Evolutionary conservation across 2,113 vertebrate species (phyloP).

Genomic region (Camelus bactrianus): DNA sequence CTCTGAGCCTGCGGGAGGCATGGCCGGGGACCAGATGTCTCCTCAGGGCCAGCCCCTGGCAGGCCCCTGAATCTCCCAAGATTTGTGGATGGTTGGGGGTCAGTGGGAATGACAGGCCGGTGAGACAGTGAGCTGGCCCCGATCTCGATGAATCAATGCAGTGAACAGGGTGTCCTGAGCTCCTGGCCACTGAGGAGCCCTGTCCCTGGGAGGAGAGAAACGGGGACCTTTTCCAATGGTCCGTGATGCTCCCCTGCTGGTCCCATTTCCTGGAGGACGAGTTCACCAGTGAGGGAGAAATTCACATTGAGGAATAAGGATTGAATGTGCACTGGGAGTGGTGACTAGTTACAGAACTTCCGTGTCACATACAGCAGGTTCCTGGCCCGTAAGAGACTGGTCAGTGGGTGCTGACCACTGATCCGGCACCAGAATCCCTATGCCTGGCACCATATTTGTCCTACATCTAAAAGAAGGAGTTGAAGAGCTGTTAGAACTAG

Average conservation of each 20-base stretch:
- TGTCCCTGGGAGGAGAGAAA: background rate
- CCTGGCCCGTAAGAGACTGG: background rate
- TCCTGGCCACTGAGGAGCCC: background rate
- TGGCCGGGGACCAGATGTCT: conserved; percentile 77
- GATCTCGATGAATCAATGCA: background rate
- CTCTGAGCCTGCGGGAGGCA: conserved; percentile 1
- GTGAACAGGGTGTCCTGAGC: background rate
- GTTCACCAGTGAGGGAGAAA: background rate
- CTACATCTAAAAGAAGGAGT: background rate
- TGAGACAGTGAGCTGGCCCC: background rate
- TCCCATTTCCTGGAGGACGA: fast-evolving
- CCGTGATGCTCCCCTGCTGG: fast-evolving
- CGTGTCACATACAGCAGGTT: fast-evolving
- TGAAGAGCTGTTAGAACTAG: background rate
- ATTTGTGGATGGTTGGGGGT: background rate
- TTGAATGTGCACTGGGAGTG: too few species aligned
- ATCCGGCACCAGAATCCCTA: too few species aligned
- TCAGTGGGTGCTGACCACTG: too few species aligned
- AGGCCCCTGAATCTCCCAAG: background rate
- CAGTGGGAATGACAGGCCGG: fast-evolving
- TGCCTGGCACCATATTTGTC: fast-evolving
- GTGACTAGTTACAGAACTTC: fast-evolving
- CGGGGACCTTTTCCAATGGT: fast-evolving
- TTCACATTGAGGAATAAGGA: too few species aligned
- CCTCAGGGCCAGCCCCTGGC: conserved; percentile 26